Conservation (phyloP, 2,113 vertebrate genomes). For the Menidia beryllina region DNA sequence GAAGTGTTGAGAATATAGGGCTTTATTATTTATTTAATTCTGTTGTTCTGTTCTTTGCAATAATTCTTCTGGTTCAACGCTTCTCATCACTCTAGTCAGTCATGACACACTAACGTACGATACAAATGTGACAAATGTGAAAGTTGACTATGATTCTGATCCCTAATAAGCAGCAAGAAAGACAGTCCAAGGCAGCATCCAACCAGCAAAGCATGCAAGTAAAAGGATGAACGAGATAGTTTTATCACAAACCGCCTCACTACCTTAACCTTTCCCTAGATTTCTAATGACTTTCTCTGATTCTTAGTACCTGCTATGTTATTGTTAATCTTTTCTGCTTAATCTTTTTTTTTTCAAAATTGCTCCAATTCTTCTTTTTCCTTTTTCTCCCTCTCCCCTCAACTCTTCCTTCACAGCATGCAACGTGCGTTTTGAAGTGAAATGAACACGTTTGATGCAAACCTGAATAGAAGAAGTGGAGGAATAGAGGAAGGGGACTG, state of each 20-base stretch:
- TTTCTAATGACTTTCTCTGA: constrained; percentile 15
- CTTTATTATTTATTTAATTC: too few species aligned
- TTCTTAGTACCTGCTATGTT: constrained; percentile 1
- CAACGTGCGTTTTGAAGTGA: constrained; percentile 57
- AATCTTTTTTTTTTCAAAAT: not conserved
- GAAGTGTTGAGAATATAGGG: too few species aligned
- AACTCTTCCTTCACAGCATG: constrained; percentile 8
- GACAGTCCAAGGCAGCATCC: constrained; percentile 19
- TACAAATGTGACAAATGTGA: constrained; percentile 14
- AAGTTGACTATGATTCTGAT: not conserved
- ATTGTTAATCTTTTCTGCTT: constrained; percentile 6
- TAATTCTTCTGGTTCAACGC: not conserved
- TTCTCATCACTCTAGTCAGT: constrained; percentile 8
- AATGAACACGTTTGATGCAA: constrained; percentile 58
- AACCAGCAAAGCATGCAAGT: not conserved
- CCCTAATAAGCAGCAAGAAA: constrained; percentile 24
- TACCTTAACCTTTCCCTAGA: constrained; percentile 11
- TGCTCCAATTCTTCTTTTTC: constrained; percentile 6
- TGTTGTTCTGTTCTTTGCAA: not conserved
- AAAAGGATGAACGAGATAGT: not conserved
- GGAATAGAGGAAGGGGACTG: constrained; percentile 52
- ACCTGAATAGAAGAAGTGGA: constrained; percentile 57
- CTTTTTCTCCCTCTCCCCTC: not conserved
- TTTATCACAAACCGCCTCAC: constrained; percentile 2
- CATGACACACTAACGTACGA: constrained; percentile 19